These are phyloP conservation scores for Danaus chrysippus DNA, from an alignment of 2,888 invertebrate species.

Conservation along the genomic window DNA sequence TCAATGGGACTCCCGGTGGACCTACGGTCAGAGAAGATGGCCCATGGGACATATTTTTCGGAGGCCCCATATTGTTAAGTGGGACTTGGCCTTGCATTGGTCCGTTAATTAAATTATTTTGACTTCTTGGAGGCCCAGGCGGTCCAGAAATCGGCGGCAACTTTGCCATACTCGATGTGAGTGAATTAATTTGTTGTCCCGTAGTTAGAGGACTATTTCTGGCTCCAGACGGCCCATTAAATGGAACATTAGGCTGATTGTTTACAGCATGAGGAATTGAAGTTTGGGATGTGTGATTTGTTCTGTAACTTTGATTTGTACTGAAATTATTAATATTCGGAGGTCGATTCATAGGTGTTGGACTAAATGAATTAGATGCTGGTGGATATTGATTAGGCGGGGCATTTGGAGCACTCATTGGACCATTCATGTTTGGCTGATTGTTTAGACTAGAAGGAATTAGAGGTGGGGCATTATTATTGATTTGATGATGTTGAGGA, in stretches of 20 bases:
- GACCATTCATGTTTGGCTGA: conserved; percentile 63
- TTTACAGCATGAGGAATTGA: conserved; percentile 40
- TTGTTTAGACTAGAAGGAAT: conserved; percentile 67
- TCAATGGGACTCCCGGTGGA: conserved; percentile 15
- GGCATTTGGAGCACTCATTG: conserved; percentile 29
- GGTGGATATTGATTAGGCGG: conserved; percentile 41
- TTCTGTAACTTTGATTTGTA: conserved; percentile 36
- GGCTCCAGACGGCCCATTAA: conserved; percentile 44
- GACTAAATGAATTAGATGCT: conserved; percentile 43
- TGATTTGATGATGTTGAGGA: conserved; percentile 57
- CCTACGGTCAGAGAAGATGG: conserved; percentile 23
- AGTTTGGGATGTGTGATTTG: conserved; percentile 36
- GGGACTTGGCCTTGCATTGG: conserved; percentile 28
- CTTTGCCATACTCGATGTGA: conserved; percentile 22
- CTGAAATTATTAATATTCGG: conserved; percentile 39
- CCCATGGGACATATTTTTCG: conserved; percentile 27
- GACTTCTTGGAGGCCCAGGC: conserved; percentile 28
- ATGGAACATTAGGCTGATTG: conserved; percentile 50
- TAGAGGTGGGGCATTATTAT: conserved; percentile 69
- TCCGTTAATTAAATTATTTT: conserved; percentile 34
- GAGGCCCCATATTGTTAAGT: conserved; percentile 29
- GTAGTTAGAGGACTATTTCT: conserved; percentile 54
- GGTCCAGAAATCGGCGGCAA: conserved; percentile 27
- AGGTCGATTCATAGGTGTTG: conserved; percentile 38
- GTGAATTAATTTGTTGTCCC: conserved; percentile 40